Base-by-base conservation (phyloP, 2,888 invertebrate species). In the Punctoribates punctum region DNA sequence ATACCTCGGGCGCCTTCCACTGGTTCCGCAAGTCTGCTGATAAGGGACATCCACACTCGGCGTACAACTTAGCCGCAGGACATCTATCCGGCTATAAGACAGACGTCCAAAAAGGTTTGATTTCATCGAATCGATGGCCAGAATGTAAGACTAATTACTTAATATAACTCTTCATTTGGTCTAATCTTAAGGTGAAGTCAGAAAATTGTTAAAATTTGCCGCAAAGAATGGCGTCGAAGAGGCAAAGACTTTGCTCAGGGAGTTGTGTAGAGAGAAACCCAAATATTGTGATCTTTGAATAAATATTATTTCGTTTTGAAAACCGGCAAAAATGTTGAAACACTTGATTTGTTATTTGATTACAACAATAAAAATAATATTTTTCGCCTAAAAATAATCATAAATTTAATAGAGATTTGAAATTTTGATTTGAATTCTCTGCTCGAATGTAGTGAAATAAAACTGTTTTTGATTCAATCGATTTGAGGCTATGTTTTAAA, bases 61-160 rank as follows among this genome's bases (percentile, higher is more conserved):
- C 85, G 2, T 87, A 86, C 81, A 86, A 86, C 80, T 81, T 86
- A 73, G 87, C 86, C 6, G 82, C 86, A 25, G 86, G 85, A 25
- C 86, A 86, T 79, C 80, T 87, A 75, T 84, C 86, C 77, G 86
- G 86, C 3, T 82, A 82, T 67, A 82, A 83, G 60, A 83, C 83
- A 27, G 83, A 83, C 76, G 81, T 85, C 25, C 81, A 82, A 78
- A 78, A 81, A 79, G 85, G 85, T 85, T 34, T 34, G 34, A 85
- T 78, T 54, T 57, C 20, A 57, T 17, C 15, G n/a, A 48, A 17
- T 4, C 2, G 11, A 17, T 17, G n/a, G n/a, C 3, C 4, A 48
- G 4, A 48, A 48, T 48, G n/a, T 48, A 48, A 17, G n/a, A 81
- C 75, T 72, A 75, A n/a, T 34, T 34, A n/a, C 25, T 46, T 20